These are phyloP conservation scores for Choristoneura fumiferana DNA, from an alignment of 1,140 invertebrate genomes.

Conservation along the genomic window DNA sequence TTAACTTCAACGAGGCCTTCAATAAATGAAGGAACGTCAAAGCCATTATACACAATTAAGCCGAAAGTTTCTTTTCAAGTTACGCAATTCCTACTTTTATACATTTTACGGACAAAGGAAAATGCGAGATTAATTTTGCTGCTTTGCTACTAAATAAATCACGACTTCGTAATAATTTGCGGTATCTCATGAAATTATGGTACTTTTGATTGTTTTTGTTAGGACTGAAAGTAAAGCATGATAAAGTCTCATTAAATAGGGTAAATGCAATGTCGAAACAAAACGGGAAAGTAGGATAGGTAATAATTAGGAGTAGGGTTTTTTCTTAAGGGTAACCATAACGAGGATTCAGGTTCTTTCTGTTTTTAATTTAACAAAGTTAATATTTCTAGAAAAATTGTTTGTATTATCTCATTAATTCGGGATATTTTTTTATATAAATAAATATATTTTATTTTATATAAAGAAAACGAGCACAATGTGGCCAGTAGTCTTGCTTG, in stretches of 20 bases:
- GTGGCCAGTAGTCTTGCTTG: neutral
- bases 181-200: neutral
- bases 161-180: neutral
- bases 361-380: no score
- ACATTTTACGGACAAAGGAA: neutral
- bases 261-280: no score
- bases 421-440: no score
- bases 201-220: neutral
- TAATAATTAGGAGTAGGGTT: no score
- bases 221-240: neutral
- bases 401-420: no score
- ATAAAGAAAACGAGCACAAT: neutral
- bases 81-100: constrained; percentile 1
- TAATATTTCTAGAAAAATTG: no score
- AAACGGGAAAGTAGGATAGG: no score
- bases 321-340: no score
- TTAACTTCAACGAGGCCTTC: neutral
- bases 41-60: constrained; percentile 7
- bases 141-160: constrained; percentile 1
- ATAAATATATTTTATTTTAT: neutral
- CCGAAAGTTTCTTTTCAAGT: constrained; percentile 2
- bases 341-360: no score
- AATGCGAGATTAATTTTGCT: neutral
- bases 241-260: no score
- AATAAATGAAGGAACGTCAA: neutral